Evolutionary conservation across 1,140 invertebrate genomes (phyloP), one percentile per base, ranked within the genome.

Genomic region (Philopotamus ludificatus): DNA sequence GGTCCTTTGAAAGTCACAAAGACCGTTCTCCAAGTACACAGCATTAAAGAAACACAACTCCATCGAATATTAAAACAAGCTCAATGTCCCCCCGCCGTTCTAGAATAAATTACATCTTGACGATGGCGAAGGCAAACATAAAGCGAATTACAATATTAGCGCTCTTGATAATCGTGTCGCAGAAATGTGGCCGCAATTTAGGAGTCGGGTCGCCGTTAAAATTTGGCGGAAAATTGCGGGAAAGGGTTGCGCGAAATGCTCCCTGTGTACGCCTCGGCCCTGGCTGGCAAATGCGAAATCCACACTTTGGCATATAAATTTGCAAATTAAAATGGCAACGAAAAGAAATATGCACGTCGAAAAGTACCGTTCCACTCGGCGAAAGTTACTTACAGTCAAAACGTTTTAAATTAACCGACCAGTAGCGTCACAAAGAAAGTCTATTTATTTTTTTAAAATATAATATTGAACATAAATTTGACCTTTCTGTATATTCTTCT

Each of bases 251-350:
- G n/a, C n/a, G n/a, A n/a, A n/a, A n/a, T n/a, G n/a, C n/a, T n/a
- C 44, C 45, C 23, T 21, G 28, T 44, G 22, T 53, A 8, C 50
- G 15, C 3, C 10, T 20, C 25, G 50, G 45, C 61, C 26, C 65
- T 34, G 45, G 63, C 67, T 63, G 66, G 53, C 60, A 57, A 66
- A 66, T 69, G 66, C 60, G 63, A 51, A 66, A 69, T 65, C 63
- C 66, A 45, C 63, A 57, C 58, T 65, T 65, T 51, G 54, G 67
- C 67, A 69, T 69, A 69, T 69, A 69, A 69, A 69, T 69, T 69
- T 47, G 59, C 63, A 63, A 69, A 69, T 69, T 69, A 69, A 69
- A 69, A 66, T 57, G 22, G 34, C 50, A 25, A 39, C 53, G 28
- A 25, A 1, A 39, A 50, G 60, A 53, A 67, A 59, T 63, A 51